phyloP scores from a whole-genome alignment of 2,113 vertebrate genomes.

The Diglossa brunneiventris region DNA sequence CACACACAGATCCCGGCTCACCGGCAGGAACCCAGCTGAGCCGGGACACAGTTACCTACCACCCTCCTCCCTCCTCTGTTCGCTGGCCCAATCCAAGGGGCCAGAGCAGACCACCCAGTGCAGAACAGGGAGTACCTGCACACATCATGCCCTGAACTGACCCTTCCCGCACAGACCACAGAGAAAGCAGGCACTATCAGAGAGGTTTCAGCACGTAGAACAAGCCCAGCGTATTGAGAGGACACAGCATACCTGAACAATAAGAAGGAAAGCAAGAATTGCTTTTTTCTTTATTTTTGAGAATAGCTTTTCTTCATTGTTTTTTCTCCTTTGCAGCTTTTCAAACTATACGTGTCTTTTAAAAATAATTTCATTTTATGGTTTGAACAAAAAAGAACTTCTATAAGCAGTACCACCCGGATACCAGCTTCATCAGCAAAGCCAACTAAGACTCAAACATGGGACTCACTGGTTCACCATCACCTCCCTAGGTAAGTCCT shows the following conservation, averaged over 20 bases:
- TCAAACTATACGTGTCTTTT: not conserved
- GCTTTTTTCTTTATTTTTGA: no score
- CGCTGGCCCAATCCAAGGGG: rapidly evolving
- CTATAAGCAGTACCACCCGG: not conserved
- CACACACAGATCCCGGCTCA: not conserved
- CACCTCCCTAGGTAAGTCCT: not conserved
- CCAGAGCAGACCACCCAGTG: not conserved
- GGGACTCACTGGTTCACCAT: not conserved
- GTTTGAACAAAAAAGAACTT: not conserved
- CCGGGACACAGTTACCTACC: not conserved
- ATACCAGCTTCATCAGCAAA: not conserved
- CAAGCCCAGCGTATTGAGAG: not conserved
- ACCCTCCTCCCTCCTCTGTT: not conserved
- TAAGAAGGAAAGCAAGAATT: not conserved
- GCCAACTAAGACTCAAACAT: not conserved
- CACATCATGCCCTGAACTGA: not conserved
- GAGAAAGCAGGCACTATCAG: not conserved
- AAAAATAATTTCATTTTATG: not conserved
- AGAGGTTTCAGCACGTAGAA: not conserved
- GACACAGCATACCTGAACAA: not conserved
- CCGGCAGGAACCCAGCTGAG: not conserved
- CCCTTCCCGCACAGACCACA: not conserved
- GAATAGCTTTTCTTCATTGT: no score
- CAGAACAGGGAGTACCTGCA: not conserved
- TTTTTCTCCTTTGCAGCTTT: not conserved